A percentile compares a stretch with the other conserved stretches of the same genome.
Evolutionary conservation across 2,113 vertebrate genomes (phyloP).

Genomic region (Lepisosteus oculatus): DNA sequence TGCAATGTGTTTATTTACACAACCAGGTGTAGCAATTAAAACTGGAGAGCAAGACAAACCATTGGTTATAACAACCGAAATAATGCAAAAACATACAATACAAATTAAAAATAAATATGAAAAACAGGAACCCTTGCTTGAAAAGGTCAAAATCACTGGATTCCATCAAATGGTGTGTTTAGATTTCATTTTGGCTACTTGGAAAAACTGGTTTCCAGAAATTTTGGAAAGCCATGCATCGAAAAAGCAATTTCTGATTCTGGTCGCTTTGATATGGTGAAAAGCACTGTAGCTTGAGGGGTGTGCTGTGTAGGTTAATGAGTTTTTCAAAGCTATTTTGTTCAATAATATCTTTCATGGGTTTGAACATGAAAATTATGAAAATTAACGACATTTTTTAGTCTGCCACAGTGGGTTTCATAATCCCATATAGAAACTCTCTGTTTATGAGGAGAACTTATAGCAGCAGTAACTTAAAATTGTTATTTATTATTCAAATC

Average conservation of each 20-base stretch:
- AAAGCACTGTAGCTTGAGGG: slow-evolving; percentile 23
- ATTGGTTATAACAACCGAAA: no score
- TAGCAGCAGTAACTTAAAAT: slow-evolving; percentile 23
- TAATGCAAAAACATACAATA: no score
- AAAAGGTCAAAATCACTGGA: not conserved
- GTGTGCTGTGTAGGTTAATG: slow-evolving; percentile 27
- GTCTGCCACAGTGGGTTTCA: not conserved
- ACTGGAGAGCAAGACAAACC: no score
- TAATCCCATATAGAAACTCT: no score
- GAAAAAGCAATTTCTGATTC: slow-evolving; percentile 28
- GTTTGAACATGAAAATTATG: not conserved
- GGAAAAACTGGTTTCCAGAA: slow-evolving; percentile 29
- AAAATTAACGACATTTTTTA: slow-evolving; percentile 24
- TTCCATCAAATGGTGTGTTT: not conserved
- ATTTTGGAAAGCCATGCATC: slow-evolving; percentile 30
- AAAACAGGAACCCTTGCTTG: not conserved
- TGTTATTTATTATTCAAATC: slow-evolving; percentile 34
- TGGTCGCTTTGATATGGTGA: slow-evolving; percentile 26
- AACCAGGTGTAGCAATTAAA: no score
- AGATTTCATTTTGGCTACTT: slow-evolving; percentile 24
- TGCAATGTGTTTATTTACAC: no score
- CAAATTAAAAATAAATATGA: no score
- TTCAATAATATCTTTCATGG: slow-evolving; percentile 15
- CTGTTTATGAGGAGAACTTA: not conserved
- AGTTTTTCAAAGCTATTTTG: slow-evolving; percentile 27